Percentiles rank a stretch among this genome's conserved stretches.
These are phyloP conservation scores for Lontra canadensis DNA, from an alignment of 2,113 vertebrate species.

Conservation along the genomic window DNA sequence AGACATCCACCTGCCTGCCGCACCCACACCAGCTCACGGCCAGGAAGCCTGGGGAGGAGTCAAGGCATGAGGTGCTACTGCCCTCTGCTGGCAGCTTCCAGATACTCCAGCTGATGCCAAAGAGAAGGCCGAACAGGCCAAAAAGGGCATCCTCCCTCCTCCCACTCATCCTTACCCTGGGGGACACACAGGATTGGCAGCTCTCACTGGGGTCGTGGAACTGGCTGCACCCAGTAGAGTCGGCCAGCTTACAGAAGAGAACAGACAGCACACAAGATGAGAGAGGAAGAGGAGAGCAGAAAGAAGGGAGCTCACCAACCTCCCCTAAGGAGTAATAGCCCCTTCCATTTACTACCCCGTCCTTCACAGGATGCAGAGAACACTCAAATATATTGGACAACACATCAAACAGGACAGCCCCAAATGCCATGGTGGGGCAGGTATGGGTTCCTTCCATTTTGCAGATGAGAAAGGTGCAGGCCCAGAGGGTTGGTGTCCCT, in stretches of 20 bases:
- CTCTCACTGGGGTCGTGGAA: background rate
- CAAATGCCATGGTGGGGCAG: background rate
- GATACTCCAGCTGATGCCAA: background rate
- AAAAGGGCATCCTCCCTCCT: background rate
- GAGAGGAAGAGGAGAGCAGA: too few relatives aligned
- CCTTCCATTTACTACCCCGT: rapidly evolving
- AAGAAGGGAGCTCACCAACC: background rate
- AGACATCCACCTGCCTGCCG: background rate
- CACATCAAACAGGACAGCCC: rapidly evolving
- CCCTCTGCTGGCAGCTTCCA: slow-evolving; percentile 62
- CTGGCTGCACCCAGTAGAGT: background rate
- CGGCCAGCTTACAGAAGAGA: too few relatives aligned
- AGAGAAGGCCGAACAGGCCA: background rate
- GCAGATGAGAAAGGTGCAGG: background rate
- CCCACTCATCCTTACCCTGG: background rate
- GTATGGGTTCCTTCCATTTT: background rate
- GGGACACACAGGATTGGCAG: too few relatives aligned
- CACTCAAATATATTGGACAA: rapidly evolving
- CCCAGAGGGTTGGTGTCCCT: background rate
- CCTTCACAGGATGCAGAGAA: background rate
- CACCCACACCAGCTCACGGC: rapidly evolving
- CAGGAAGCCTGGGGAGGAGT: rapidly evolving
- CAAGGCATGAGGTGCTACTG: slow-evolving; percentile 47
- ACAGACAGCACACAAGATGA: background rate
- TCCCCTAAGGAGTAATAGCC: too few relatives aligned